Base-by-base conservation (phyloP, 2,888 invertebrate species). In the Gisinianus flammeolus region DNA sequence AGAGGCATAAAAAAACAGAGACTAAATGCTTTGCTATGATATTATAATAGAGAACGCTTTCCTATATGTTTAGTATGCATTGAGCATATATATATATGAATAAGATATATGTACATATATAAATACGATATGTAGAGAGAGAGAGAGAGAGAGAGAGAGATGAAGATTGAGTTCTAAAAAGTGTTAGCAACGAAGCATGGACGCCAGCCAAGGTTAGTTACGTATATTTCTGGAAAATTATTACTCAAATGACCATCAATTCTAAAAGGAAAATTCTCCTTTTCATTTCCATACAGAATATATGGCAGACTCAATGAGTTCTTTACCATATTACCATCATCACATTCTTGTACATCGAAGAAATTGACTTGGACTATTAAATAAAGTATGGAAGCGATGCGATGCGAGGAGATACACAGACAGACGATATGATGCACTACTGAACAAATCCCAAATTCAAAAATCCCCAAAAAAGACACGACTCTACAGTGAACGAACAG, bases 211-310 rank as follows among this genome's bases (percentile, higher is more conserved):
- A 70, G 70, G 70, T 70, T 70, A 70, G 70, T 70, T 70, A 54
- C 70, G 70, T 70, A 70, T n/a, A n/a, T 31, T 52, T 30, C 70
- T 52, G 44, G 70, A 52, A 58, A 58, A 72, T 72, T 72, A 72
- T 72, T 72, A 72, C 62, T 24, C 62, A 58, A 72, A 72, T 72
- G 58, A 72, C 58, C 62, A 58, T 72, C 72, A 58, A 6, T 24
- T 6, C 30, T 33, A n/a, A 52, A 30, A 44, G 16, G 16, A 44
- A 19, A 2, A 44, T 44, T n/a, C n/a, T 58, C 22, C 22, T 10
- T 56, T 4, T n/a, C 6, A 16, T 56, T 10, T 16, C 44, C 44
- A 44, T 44, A 44, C 8, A 44, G 8, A 10, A 10, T 44, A 16
- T 44, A 44, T 44, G 16, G 44, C 44, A 44, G 44, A 44, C 8